phyloP scores from a whole-genome alignment of 2,113 vertebrate species.

The Aptenodytes patagonicus region DNA sequence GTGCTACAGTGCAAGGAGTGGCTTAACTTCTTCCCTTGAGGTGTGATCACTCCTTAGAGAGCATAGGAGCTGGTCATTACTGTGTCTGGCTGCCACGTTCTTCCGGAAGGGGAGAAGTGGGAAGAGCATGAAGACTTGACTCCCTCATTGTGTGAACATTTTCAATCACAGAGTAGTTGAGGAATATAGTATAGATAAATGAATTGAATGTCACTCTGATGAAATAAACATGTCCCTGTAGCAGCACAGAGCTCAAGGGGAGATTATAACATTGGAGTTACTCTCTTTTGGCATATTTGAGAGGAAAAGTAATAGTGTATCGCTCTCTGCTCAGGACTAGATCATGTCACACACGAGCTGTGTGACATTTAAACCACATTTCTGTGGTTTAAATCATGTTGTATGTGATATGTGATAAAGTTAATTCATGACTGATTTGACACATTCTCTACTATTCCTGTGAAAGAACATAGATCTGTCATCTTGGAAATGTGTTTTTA shows the following conservation, averaged over 20 bases:
- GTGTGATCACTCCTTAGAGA: neutral
- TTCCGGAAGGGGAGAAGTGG: neutral
- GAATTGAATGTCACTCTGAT: neutral
- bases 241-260: neutral
- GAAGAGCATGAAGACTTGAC: neutral
- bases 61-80: neutral
- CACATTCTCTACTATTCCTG: neutral
- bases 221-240: neutral
- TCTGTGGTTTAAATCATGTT: neutral
- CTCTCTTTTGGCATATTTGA: neutral
- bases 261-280: neutral
- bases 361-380: neutral
- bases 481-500: neutral
- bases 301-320: neutral
- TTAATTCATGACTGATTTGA: conserved; percentile 28
- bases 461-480: neutral
- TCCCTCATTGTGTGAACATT: neutral
- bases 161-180: neutral
- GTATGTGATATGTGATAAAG: neutral
- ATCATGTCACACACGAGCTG: neutral
- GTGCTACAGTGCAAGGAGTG: neutral
- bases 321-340: neutral
- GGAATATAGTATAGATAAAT: neutral
- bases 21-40: neutral
- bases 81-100: neutral